Base-by-base conservation (phyloP, 2,113 vertebrate species). In the Glaucidium brasilianum region DNA sequence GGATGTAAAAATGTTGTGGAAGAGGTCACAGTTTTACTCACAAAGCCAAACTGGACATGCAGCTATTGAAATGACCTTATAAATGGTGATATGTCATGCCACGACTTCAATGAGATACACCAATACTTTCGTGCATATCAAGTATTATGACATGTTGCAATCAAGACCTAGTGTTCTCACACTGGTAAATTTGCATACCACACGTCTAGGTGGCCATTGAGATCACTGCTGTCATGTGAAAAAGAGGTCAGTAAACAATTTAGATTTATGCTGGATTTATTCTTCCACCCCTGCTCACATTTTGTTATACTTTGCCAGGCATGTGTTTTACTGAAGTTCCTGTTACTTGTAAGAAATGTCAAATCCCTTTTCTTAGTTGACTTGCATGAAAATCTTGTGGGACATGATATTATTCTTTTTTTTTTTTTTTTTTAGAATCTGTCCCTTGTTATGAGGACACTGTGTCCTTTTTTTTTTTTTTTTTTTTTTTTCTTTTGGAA, bases 161-260 rank as follows among this genome's bases (percentile, higher is more conserved):
- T 56, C 18, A 32, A 63, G 60, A 21, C 18, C 9, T 14, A 9
- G 35, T 30, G n/a, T 69, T 76, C 30, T 64, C 27, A 66, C 29
- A 23, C 9, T 79, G n/a, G 19, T 83, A 83, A 86, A 58, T 77
- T 80, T 85, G 5, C 14, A 12, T 53, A 19, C 3, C 50, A 11
- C 0, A 0, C 37, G 12, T 45, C 53, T 18, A n/a, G 21, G 62
- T 55, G 37, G 12, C 19, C 53, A 69, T 20, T 41, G n/a, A 80
- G 32, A 59, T 73, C 63, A 32, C 13, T 2, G 2, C 39, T 89
- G 83, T 43, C 25, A 41, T 2, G 2, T 43, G 39, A 47, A 73
- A 83, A 69, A n/a, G 3, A 32, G 26, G 22, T 35, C 22, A n/a
- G 73, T 80, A 69, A 62, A 9, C 11, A 15, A 73, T 50, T 45